Conservation (phyloP, 2,888 invertebrate genomes). For the Lottia gigantea region DNA sequence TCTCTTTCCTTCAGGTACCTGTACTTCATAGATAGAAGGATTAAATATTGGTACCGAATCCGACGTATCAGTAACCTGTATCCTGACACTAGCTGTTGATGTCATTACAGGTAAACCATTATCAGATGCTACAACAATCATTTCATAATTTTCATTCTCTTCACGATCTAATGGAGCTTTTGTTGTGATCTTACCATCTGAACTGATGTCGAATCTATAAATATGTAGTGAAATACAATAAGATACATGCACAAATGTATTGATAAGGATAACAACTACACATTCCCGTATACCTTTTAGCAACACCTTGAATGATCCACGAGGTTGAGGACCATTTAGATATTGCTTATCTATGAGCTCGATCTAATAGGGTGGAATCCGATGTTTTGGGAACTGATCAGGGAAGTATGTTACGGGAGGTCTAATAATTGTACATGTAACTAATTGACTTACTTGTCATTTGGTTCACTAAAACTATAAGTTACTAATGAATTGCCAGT, state of each 20-base stretch:
- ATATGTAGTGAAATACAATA: background rate
- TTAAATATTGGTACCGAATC: conserved; percentile 58
- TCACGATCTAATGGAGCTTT: conserved; percentile 46
- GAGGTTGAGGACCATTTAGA: too few relatives aligned
- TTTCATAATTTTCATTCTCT: conserved; percentile 28
- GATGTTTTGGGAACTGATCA: too few relatives aligned
- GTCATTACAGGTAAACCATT: conserved; percentile 41
- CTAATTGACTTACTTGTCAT: background rate
- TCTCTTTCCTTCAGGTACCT: conserved; percentile 42
- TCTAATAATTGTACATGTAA: too few relatives aligned
- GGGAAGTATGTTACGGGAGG: too few relatives aligned
- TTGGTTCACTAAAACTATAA: background rate
- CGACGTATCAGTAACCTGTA: conserved; percentile 52
- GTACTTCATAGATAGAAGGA: conserved; percentile 38
- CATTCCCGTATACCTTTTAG: too few relatives aligned
- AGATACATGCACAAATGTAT: too few relatives aligned
- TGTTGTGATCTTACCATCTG: conserved; percentile 46
- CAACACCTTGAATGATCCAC: too few relatives aligned
- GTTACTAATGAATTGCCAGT: conserved; percentile 33
- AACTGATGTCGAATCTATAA: conserved; percentile 45
- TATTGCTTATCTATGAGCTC: too few relatives aligned
- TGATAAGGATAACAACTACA: too few relatives aligned
- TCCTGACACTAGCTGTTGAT: conserved; percentile 49
- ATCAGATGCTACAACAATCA: conserved; percentile 46
- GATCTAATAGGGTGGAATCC: too few relatives aligned